A percentile compares a stretch with the other conserved stretches of the same genome.
Evolutionary conservation across 2,888 invertebrate species (phyloP).

Genomic region (Polydrusus cervinus): DNA sequence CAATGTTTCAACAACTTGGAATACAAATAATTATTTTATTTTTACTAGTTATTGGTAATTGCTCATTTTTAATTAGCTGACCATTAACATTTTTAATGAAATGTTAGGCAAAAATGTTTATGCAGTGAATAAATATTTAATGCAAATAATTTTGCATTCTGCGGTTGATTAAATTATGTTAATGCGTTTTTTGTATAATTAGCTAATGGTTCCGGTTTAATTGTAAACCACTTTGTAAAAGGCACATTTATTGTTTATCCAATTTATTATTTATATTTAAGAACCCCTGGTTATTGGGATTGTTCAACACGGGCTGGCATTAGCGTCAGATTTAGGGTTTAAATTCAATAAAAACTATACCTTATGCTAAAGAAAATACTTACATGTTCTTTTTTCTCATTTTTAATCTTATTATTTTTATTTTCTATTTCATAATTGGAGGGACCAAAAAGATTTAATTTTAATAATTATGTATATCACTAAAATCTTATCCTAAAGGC

Average conservation of each 20-base stretch:
- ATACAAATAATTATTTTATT: background rate
- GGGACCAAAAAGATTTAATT: too few species aligned
- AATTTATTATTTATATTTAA: conserved; percentile 6
- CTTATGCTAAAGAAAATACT: too few species aligned
- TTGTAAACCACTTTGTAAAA: background rate
- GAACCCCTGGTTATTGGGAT: too few species aligned
- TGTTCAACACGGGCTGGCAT: too few species aligned
- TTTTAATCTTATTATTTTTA: too few species aligned
- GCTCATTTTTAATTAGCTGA: background rate
- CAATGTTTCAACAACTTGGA: too few species aligned
- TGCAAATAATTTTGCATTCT: conserved; percentile 11
- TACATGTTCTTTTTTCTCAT: too few species aligned
- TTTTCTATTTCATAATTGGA: too few species aligned
- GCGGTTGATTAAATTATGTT: background rate
- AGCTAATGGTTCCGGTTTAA: background rate
- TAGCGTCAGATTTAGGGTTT: too few species aligned
- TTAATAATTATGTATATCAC: too few species aligned
- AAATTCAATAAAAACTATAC: too few species aligned
- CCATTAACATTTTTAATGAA: conserved; percentile 19
- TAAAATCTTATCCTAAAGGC: too few species aligned
- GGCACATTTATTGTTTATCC: background rate
- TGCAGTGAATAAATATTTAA: background rate
- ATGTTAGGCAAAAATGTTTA: background rate
- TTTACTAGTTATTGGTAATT: background rate
- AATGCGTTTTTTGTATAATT: conserved; percentile 4